Evolutionary conservation across 2,113 vertebrate species (phyloP).

Genomic region (Corythoichthys intestinalis): DNA sequence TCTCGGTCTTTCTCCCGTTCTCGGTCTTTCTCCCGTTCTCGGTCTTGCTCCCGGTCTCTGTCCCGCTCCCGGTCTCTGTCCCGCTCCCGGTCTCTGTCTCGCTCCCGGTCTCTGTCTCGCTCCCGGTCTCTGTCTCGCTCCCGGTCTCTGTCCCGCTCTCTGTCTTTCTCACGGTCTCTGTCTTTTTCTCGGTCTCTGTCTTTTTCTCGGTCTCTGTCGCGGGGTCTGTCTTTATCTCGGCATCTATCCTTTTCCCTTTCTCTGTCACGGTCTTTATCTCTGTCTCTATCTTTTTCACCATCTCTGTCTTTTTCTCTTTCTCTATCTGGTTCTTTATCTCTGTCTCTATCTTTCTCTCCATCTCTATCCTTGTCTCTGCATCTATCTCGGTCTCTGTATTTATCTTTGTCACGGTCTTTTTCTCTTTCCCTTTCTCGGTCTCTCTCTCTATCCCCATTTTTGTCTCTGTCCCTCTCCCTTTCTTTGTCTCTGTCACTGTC

Average conservation of each 20-base stretch:
- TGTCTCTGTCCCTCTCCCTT: constrained; percentile 49
- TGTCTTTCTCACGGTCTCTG: constrained; percentile 51
- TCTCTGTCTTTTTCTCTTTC: constrained; percentile 61
- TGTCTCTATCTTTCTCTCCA: background rate
- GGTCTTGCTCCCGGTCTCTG: constrained; percentile 11
- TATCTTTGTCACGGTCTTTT: constrained; percentile 18
- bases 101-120: background rate
- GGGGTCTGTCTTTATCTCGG: constrained; percentile 50
- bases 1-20: constrained; percentile 53
- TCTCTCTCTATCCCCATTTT: constrained; percentile 52
- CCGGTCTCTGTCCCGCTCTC: background rate
- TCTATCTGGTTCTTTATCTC: background rate
- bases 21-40: constrained; percentile 43
- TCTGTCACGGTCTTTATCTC: constrained; percentile 43
- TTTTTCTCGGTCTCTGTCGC: constrained; percentile 49
- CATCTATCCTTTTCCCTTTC: constrained; percentile 66
- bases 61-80: constrained; percentile 49
- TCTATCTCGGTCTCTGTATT: background rate
- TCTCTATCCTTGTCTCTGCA: background rate
- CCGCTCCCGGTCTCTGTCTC: background rate
- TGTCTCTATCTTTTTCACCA: constrained; percentile 18
- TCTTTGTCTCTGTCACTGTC: constrained; percentile 69
- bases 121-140: background rate
- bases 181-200: constrained; percentile 61
- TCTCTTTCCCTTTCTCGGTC: constrained; percentile 68